Base-by-base conservation (phyloP, 2,888 invertebrate genomes). In the Callyntrura sp. region DNA sequence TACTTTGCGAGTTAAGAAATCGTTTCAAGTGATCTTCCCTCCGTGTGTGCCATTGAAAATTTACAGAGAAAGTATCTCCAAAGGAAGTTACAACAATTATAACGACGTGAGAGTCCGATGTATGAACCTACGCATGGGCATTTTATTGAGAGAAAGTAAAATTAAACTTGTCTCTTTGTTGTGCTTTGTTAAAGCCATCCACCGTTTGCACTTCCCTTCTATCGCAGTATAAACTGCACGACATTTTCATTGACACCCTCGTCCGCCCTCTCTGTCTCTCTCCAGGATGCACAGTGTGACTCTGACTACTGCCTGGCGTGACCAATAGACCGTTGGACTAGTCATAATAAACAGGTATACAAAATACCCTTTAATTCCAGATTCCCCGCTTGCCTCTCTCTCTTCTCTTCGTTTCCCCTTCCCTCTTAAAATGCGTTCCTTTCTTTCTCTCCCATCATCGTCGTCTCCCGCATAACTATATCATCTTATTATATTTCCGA, bases 301-400 rank as follows among this genome's bases (percentile, higher is more conserved):
- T 55, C 57, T 76, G 20, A 12, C 45, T 73, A n/a, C n/a, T n/a
- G n/a, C n/a, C n/a, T n/a, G n/a, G 78, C 78, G 78, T 78, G 78
- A 78, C 78, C 78, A 78, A 78, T 78, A 55, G 55, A 28, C 78
- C 78, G 25, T 78, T 78, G 51, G 51, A 65, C n/a, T n/a, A 78
- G 85, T 79, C 85, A 65, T 86, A 48, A 79, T 79, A 68, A 86
- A 86, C 85, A 86, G 78, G 85, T 86, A 86, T 55, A 35, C n/a
- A 35, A n/a, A n/a, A n/a, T 60, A 79, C 48, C n/a, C 14, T 25
- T n/a, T n/a, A n/a, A n/a, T n/a, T 28, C 48, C 25, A 51, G 60
- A 14, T 55, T 11, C 8, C n/a, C n/a, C n/a, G n/a, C n/a, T n/a
- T n/a, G n/a, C n/a, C n/a, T 68, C 5, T 35, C n/a, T n/a, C 43